A percentile compares a stretch with the other conserved stretches of the same genome.
phyloP scores from a whole-genome alignment of 2,888 invertebrate species.

The Eristalis arbustorum region DNA sequence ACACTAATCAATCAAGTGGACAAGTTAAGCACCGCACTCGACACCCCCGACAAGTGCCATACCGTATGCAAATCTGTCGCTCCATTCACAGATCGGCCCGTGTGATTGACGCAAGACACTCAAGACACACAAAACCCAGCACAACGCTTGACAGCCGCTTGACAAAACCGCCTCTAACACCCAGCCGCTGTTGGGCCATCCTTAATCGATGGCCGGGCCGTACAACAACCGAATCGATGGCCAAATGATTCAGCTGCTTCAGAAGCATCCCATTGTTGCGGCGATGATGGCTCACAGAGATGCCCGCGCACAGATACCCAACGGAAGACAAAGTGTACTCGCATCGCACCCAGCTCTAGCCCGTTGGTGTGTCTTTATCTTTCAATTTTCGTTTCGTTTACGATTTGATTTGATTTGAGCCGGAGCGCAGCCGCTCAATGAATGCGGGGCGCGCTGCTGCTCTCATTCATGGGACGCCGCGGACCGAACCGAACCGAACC shows the following conservation, averaged over 20 bases:
- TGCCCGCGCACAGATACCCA: not conserved
- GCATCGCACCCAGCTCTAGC: not conserved
- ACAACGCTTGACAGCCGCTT: slow-evolving; percentile 33
- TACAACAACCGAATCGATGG: not conserved
- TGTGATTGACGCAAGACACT: slow-evolving; percentile 29
- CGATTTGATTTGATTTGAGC: slow-evolving; percentile 23
- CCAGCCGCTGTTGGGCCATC: not conserved
- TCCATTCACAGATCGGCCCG: slow-evolving; percentile 16
- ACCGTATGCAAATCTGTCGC: slow-evolving; percentile 31
- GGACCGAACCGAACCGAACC: slow-evolving; percentile 13
- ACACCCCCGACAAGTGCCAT: slow-evolving; percentile 22
- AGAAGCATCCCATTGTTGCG: slow-evolving; percentile 38
- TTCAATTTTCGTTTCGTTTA: slow-evolving; percentile 17
- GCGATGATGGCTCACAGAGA: not conserved
- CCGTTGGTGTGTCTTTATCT: not conserved
- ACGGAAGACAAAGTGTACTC: slow-evolving; percentile 3
- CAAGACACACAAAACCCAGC: not conserved
- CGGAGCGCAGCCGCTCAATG: slow-evolving; percentile 13
- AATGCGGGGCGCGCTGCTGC: slow-evolving; percentile 7
- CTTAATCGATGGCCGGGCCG: not conserved
- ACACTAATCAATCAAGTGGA: slow-evolving; percentile 27
- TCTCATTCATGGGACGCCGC: slow-evolving; percentile 48
- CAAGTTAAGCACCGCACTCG: slow-evolving; percentile 33
- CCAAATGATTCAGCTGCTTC: slow-evolving; percentile 42
- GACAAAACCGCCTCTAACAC: slow-evolving; percentile 34